Conservation (phyloP, 2,888 invertebrate genomes). For the Apamea crenata region DNA sequence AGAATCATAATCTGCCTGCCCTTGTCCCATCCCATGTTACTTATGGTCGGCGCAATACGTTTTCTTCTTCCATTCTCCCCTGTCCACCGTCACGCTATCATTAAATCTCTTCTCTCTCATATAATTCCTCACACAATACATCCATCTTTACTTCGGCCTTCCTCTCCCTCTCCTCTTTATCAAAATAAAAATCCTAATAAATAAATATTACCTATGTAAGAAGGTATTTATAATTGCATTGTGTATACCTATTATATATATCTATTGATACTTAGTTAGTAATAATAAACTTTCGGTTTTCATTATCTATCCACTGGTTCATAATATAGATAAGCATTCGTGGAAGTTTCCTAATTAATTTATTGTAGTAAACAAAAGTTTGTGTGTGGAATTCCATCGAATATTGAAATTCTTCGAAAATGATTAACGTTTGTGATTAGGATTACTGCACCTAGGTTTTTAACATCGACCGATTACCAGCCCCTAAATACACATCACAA, state of each 20-base stretch:
- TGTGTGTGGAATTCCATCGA: neutral
- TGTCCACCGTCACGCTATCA: neutral
- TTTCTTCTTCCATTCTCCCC: neutral
- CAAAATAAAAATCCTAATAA: neutral
- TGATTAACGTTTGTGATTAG: neutral
- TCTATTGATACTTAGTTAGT: too few species aligned
- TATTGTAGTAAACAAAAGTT: slow-evolving; percentile 2
- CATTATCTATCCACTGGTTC: neutral
- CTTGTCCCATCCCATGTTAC: neutral
- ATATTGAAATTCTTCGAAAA: neutral
- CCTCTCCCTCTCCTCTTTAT: neutral
- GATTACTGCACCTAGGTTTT: neutral
- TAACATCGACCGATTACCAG: neutral
- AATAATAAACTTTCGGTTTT: neutral
- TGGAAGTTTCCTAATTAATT: slow-evolving; percentile 24
- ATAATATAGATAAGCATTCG: slow-evolving; percentile 22
- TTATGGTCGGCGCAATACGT: neutral
- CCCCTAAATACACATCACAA: too few species aligned
- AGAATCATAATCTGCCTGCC: neutral
- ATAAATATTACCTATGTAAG: neutral
- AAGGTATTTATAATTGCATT: neutral
- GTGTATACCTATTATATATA: neutral
- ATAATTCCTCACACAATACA: neutral
- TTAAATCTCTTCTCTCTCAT: neutral
- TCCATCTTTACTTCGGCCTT: neutral